Evolutionary conservation across 2,888 invertebrate genomes (phyloP).

Genomic region (Apodemia mormo): DNA sequence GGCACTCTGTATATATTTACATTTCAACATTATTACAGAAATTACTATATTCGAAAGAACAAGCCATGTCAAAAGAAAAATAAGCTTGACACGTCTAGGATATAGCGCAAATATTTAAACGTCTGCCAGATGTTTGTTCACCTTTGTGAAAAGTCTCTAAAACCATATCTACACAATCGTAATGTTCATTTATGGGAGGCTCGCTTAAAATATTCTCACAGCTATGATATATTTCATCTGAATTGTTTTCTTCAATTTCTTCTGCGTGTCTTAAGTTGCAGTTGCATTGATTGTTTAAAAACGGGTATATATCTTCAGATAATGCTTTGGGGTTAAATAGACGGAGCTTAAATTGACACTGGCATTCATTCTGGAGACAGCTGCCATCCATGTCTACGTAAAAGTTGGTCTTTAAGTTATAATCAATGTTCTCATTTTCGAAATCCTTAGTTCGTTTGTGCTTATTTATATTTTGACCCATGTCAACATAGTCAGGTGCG

Average conservation of each 20-base stretch:
- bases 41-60: too few relatives aligned
- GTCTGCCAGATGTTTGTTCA: not conserved
- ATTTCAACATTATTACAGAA: too few relatives aligned
- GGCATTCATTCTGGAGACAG: not conserved
- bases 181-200: too few relatives aligned
- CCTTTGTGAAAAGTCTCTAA: slow-evolving; percentile 37
- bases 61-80: too few relatives aligned
- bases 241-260: not conserved
- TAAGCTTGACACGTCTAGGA: too few relatives aligned
- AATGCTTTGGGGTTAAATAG: slow-evolving; percentile 46
- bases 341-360: not conserved
- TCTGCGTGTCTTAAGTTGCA: not conserved
- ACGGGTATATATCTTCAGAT: slow-evolving; percentile 48
- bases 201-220: slow-evolving; percentile 42
- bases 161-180: slow-evolving; percentile 18
- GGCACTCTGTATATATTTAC: too few relatives aligned
- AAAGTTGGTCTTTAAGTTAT: not conserved
- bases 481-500: not conserved
- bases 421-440: not conserved
- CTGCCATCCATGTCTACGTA: not conserved
- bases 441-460: not conserved
- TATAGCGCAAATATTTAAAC: slow-evolving; percentile 18
- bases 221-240: slow-evolving; percentile 45
- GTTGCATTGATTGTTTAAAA: slow-evolving; percentile 37
- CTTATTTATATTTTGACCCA: not conserved